A percentile compares a stretch with the other conserved stretches of the same genome.
These are phyloP conservation scores for Pegoplata infirma DNA, from an alignment of 2,888 invertebrate genomes.

Conservation along the genomic window DNA sequence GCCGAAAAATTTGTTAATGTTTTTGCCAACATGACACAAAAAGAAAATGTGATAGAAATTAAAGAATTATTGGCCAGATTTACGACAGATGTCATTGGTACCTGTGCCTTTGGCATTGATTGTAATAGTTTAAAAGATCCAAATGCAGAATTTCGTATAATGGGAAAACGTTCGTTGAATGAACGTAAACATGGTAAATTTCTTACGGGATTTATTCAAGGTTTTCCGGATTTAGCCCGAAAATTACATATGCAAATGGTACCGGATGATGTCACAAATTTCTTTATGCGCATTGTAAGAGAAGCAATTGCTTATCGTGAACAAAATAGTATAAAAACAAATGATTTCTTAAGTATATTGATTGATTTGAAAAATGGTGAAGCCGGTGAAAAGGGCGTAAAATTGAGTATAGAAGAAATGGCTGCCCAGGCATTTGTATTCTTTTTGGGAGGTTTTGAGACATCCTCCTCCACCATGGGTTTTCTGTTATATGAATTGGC, in stretches of 20 bases:
- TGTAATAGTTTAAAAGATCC: constrained; percentile 75
- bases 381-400: constrained; percentile 65
- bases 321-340: constrained; percentile 76
- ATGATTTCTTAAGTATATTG: constrained; percentile 81
- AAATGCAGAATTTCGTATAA: constrained; percentile 77
- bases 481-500: constrained; percentile 76
- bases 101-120: constrained; percentile 77
- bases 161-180: constrained; percentile 67
- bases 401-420: constrained; percentile 70
- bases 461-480: constrained; percentile 81
- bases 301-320: constrained; percentile 67
- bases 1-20: constrained; percentile 63
- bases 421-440: constrained; percentile 74
- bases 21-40: constrained; percentile 59
- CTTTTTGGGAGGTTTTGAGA: constrained; percentile 81
- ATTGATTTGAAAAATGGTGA: constrained; percentile 78
- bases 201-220: constrained; percentile 51
- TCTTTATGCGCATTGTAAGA: constrained; percentile 76
- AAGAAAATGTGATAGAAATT: constrained; percentile 66
- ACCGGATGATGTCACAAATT: constrained; percentile 71
- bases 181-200: constrained; percentile 60
- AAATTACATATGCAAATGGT: constrained; percentile 65
- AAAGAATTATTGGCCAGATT: constrained; percentile 76
- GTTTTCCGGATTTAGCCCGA: constrained; percentile 67
- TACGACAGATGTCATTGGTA: constrained; percentile 72